These are phyloP conservation scores for Nothoprocta perdicaria DNA, from an alignment of 2,113 vertebrate species.

Conservation along the genomic window DNA sequence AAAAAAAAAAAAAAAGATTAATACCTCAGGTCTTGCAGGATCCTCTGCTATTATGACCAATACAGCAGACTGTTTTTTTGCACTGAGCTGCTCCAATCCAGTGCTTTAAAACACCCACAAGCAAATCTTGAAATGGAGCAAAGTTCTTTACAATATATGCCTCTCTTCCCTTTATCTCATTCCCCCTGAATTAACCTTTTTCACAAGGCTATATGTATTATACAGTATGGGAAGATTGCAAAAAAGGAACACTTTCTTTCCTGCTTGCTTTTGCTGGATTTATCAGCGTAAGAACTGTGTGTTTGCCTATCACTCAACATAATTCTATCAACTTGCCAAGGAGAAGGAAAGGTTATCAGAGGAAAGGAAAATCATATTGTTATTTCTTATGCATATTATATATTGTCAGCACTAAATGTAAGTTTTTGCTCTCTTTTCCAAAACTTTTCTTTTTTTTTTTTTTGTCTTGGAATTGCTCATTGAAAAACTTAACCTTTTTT, in stretches of 20 bases:
- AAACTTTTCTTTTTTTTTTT: neutral
- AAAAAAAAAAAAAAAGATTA: neutral
- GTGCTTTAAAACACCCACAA: neutral
- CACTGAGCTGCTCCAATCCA: neutral
- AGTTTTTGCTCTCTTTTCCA: neutral
- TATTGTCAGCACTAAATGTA: neutral
- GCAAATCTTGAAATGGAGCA: neutral
- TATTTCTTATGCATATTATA: neutral
- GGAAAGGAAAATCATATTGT: neutral
- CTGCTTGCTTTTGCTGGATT: neutral
- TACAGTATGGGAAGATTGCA: neutral
- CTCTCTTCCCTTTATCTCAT: neutral
- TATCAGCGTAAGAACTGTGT: neutral
- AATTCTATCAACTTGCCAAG: neutral
- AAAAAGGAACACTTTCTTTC: neutral
- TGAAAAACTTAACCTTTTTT: neutral
- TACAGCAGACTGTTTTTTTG: neutral
- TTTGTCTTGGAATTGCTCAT: neutral
- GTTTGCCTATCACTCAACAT: neutral
- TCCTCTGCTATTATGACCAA: neutral
- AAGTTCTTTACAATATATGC: neutral
- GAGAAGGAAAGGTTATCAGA: neutral
- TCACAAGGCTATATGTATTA: neutral
- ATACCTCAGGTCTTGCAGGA: neutral
- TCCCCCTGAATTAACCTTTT: neutral